These are phyloP conservation scores for Battus philenor DNA, from an alignment of 1,140 invertebrate species.

Conservation along the genomic window DNA sequence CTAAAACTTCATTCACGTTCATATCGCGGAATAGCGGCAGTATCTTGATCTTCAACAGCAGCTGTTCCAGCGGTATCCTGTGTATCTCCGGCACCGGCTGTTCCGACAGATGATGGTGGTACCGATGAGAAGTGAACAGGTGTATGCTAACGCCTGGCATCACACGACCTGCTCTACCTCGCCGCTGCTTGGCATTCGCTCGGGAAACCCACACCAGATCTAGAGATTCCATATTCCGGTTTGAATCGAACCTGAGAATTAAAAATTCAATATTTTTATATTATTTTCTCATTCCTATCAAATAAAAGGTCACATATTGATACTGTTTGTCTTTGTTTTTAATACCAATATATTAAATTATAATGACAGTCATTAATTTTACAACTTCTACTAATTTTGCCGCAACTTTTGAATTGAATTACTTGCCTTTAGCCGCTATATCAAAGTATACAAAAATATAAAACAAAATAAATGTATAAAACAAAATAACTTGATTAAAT, in stretches of 20 bases:
- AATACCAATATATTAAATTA: too few relatives aligned
- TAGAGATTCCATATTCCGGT: slow-evolving; percentile 90
- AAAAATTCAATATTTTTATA: not conserved
- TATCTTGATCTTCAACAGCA: slow-evolving; percentile 92
- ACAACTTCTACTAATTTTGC: too few relatives aligned
- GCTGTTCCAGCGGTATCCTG: slow-evolving; percentile 88
- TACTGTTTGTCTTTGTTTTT: too few relatives aligned
- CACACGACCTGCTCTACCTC: slow-evolving; percentile 91
- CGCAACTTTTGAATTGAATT: too few relatives aligned
- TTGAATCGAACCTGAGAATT: slow-evolving; percentile 82
- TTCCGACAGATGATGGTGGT: slow-evolving; percentile 70
- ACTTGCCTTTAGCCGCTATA: too few relatives aligned
- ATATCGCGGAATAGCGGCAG: slow-evolving; percentile 81
- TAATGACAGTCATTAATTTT: too few relatives aligned
- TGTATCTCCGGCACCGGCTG: slow-evolving; percentile 91
- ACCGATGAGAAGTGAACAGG: slow-evolving; percentile 85
- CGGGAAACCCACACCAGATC: slow-evolving; percentile 88
- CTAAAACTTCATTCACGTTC: slow-evolving; percentile 81
- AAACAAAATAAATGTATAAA: too few relatives aligned
- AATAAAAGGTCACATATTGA: too few relatives aligned
- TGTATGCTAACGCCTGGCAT: slow-evolving; percentile 90
- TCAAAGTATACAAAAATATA: too few relatives aligned
- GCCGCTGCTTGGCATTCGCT: slow-evolving; percentile 88
- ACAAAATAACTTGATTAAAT: too few relatives aligned
- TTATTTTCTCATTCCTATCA: too few relatives aligned